Base-by-base conservation (phyloP, 2,888 invertebrate species). In the Neoaliturus tenellus region DNA sequence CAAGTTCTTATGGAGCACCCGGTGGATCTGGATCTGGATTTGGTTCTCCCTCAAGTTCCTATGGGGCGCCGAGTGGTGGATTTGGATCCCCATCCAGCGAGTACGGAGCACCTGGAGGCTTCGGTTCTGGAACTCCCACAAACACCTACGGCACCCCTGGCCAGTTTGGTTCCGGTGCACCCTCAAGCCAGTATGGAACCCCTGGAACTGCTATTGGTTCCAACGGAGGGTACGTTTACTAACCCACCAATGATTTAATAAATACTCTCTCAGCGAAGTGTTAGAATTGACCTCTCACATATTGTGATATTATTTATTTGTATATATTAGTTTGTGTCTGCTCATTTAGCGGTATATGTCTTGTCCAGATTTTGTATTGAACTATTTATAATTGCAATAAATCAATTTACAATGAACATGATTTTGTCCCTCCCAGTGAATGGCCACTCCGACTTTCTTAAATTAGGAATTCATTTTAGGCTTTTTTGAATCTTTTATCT, bases 141-240 rank as follows among this genome's bases (percentile, higher is more conserved):
- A 82, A 73, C 82, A 71, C 71, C 25, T 82, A 83, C 33, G 67
- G 80, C 20, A 23, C 67, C 14, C 82, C 82, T 23, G 35, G 78
- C 8, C 78, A 78, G 35, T 78, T 78, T 28, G 48, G 48, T 1
- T 33, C 55, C n/a, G 48, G 48, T 31, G 4, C 78, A 4, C 82
- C 82, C 1, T 83, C 83, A 25, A 90, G 91, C 82, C 91, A 91
- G 83, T 92, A 93, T 85, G 92, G 92, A 48, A 91, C 90, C 23
- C 80, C 85, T 1, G 80, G 81, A 0, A n/a, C 48, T 2, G 31
- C 67, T 25, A 48, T 39, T 33, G 80, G 71, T 8, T 14, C 67
- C 3, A 80, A 82, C 58, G 82, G 82, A 12, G 82, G 82, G 55
- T 82, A 82, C 39, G 39, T 23, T 1, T 73, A 82, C 39, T 81